Percentiles rank a stretch among this genome's conserved stretches.
These are phyloP conservation scores for Drosophila ficusphila DNA, from an alignment of 1,140 invertebrate species.

Conservation along the genomic window DNA sequence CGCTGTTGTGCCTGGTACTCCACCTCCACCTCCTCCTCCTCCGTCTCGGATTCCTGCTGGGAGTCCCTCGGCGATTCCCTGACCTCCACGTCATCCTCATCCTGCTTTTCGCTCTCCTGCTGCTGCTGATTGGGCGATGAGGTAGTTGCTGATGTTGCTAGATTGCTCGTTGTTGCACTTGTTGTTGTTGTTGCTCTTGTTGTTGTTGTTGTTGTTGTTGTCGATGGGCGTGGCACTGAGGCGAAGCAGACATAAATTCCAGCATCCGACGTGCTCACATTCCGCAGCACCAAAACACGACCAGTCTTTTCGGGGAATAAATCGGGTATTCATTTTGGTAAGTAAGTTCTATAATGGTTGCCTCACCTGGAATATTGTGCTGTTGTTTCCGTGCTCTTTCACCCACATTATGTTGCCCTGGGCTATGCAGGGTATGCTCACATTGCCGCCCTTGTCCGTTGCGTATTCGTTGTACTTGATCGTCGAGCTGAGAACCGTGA, in stretches of 20 bases:
- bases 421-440: conserved; percentile 80
- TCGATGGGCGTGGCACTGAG: conserved; percentile 44
- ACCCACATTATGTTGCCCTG: conserved; percentile 80
- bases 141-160: conserved; percentile 49
- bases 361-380: conserved; percentile 75
- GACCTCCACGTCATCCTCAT: background rate
- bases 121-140: conserved; percentile 24
- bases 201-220: conserved; percentile 26
- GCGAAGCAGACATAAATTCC: conserved; percentile 82
- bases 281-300: conserved; percentile 68
- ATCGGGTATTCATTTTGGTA: background rate
- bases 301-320: conserved; percentile 62
- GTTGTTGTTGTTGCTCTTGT: conserved; percentile 19
- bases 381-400: conserved; percentile 77
- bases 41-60: background rate
- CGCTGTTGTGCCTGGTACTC: conserved; percentile 69
- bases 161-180: conserved; percentile 17
- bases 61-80: background rate
- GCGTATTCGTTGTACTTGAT: conserved; percentile 84
- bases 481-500: conserved; percentile 79
- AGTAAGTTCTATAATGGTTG: too few relatives aligned
- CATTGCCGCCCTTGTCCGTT: conserved; percentile 80
- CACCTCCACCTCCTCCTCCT: conserved; percentile 58
- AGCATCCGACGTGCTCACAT: conserved; percentile 70
- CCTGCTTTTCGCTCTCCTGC: background rate